A percentile compares a stretch with the other conserved stretches of the same genome.
phyloP scores from a whole-genome alignment of 1,140 invertebrate genomes.

The Achroia grisella region DNA sequence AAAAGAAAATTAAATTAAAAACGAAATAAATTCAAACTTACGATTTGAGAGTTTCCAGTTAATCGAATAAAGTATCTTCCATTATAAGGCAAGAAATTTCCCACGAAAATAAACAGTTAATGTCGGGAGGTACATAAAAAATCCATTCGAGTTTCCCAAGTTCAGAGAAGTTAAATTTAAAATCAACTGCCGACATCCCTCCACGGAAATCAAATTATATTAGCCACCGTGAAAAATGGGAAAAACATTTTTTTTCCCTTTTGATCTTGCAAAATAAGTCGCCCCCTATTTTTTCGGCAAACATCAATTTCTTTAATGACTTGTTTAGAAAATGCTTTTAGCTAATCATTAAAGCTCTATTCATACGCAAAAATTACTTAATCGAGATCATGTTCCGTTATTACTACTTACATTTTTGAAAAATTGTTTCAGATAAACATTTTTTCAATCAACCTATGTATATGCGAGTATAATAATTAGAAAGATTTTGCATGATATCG shows the following conservation, averaged over 20 bases:
- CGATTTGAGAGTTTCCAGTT: too few species aligned
- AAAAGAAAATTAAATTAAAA: too few species aligned
- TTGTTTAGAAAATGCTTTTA: not conserved
- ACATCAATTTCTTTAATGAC: constrained; percentile 47
- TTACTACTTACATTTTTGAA: too few species aligned
- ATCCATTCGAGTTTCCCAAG: constrained; percentile 49
- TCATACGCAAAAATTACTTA: too few species aligned
- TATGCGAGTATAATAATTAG: too few species aligned
- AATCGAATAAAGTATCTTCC: too few species aligned
- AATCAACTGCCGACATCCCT: constrained; percentile 51
- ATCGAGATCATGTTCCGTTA: too few species aligned
- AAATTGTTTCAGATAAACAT: too few species aligned
- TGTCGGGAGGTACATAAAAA: constrained; percentile 48
- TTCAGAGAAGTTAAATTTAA: constrained; percentile 54
- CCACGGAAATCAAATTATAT: constrained; percentile 61
- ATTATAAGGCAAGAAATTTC: constrained; percentile 23
- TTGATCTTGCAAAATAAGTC: constrained; percentile 52
- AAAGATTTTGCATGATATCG: too few species aligned
- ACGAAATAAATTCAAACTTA: too few species aligned
- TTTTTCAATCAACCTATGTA: too few species aligned
- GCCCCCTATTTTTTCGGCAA: constrained; percentile 41
- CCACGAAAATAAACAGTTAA: constrained; percentile 49
- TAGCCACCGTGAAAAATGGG: constrained; percentile 54
- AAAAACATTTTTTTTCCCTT: constrained; percentile 42
- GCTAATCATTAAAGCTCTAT: too few species aligned